Percentiles rank a stretch among this genome's conserved stretches.
phyloP scores from a whole-genome alignment of 2,888 invertebrate species.

The Apeira syringaria region DNA sequence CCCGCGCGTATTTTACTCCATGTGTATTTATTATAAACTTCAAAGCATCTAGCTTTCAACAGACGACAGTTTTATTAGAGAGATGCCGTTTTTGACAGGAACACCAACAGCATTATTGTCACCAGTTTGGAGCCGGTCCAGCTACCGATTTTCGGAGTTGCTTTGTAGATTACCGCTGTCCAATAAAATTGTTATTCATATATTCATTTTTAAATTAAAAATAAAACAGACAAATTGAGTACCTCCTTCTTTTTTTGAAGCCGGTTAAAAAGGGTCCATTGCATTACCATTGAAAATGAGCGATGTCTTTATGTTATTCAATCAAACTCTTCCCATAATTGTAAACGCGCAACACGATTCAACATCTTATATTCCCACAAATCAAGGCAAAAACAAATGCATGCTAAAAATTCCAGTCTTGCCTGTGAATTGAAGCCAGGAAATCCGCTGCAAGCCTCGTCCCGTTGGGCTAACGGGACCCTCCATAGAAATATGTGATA shows the following conservation, averaged over 20 bases:
- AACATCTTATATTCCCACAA: conserved; percentile 22
- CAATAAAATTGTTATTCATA: too few species aligned
- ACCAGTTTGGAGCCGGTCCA: conserved; percentile 57
- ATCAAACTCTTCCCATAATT: too few species aligned
- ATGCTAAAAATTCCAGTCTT: conserved; percentile 55
- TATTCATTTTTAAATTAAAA: too few species aligned
- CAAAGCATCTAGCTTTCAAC: conserved; percentile 22
- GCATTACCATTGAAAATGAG: too few species aligned
- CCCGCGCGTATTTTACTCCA: too few species aligned
- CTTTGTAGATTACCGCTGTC: too few species aligned
- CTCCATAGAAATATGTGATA: conserved; percentile 27
- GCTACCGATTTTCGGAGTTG: conserved; percentile 37
- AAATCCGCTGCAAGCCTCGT: conserved; percentile 59
- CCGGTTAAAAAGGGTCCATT: too few species aligned
- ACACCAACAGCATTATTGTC: conserved; percentile 58
- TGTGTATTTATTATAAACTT: too few species aligned
- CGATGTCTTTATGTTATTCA: too few species aligned
- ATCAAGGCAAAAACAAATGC: conserved; percentile 22
- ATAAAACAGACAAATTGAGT: too few species aligned
- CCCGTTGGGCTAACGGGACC: conserved; percentile 66
- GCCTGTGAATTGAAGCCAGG: conserved; percentile 66
- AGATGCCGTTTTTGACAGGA: conserved; percentile 48
- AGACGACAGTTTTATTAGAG: conserved; percentile 43
- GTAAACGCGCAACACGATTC: conserved; percentile 8
- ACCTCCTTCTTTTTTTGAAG: too few species aligned